Evolutionary conservation across 2,113 vertebrate genomes (phyloP).

Genomic region (Myotis yumanensis): DNA sequence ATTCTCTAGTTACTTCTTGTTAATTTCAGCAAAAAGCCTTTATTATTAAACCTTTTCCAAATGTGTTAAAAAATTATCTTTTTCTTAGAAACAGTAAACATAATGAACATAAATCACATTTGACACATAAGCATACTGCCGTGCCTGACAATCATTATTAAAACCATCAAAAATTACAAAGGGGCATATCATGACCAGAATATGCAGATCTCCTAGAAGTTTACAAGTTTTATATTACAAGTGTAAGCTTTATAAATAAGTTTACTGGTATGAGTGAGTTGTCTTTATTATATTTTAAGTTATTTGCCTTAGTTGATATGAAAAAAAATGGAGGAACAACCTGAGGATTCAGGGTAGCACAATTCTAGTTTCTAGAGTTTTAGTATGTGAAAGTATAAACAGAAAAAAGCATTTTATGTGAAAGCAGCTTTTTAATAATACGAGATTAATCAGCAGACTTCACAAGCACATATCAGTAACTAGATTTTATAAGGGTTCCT

Average conservation of each 20-base stretch:
- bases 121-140: background rate
- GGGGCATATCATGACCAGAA: background rate
- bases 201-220: background rate
- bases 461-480: background rate
- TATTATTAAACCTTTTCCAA: background rate
- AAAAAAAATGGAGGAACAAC: background rate
- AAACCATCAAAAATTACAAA: background rate
- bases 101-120: background rate
- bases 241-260: background rate
- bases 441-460: background rate
- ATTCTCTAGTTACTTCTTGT: background rate
- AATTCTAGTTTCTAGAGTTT: conserved; percentile 14
- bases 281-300: background rate
- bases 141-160: background rate
- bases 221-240: background rate
- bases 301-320: background rate
- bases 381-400: background rate
- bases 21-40: background rate
- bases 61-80: background rate
- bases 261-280: background rate
- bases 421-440: background rate
- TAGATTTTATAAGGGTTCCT: conserved; percentile 17
- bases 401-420: conserved; percentile 2
- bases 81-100: background rate
- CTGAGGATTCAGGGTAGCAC: background rate